A percentile compares a stretch with the other conserved stretches of the same genome.
phyloP scores from a whole-genome alignment of 2,888 invertebrate species.

The Eretmocerus hayati region DNA sequence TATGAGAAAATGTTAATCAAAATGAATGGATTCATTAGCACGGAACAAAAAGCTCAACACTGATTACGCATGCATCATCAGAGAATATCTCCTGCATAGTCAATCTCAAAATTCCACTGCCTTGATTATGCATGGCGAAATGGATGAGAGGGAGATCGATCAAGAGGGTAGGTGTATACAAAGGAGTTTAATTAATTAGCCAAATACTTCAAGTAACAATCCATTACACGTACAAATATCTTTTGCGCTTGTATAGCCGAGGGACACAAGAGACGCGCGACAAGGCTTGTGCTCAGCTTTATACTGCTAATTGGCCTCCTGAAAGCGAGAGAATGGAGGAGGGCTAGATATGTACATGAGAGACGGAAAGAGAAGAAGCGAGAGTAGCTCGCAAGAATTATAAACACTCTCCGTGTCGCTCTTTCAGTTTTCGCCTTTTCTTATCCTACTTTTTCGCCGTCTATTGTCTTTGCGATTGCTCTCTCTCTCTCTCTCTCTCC shows the following conservation, averaged over 20 bases:
- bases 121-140: no score
- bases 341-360: no score
- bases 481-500: background rate
- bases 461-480: background rate
- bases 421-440: background rate
- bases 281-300: slow-evolving; percentile 42
- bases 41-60: no score
- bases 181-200: slow-evolving; percentile 47
- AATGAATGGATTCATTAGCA: no score
- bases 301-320: slow-evolving; percentile 47
- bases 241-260: slow-evolving; percentile 6
- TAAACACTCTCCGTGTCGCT: slow-evolving; percentile 33
- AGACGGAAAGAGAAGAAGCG: no score
- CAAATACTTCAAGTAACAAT: slow-evolving; percentile 48
- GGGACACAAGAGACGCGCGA: slow-evolving; percentile 24
- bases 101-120: no score
- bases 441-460: background rate
- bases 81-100: no score
- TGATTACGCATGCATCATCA: no score
- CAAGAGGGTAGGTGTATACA: no score
- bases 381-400: slow-evolving; percentile 40
- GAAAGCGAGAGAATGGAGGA: no score
- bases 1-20: no score
- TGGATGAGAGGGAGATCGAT: no score
- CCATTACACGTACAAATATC: slow-evolving; percentile 46